Conservation (phyloP, 2,797 vertebrate species). For the Numenius phaeopus region DNA sequence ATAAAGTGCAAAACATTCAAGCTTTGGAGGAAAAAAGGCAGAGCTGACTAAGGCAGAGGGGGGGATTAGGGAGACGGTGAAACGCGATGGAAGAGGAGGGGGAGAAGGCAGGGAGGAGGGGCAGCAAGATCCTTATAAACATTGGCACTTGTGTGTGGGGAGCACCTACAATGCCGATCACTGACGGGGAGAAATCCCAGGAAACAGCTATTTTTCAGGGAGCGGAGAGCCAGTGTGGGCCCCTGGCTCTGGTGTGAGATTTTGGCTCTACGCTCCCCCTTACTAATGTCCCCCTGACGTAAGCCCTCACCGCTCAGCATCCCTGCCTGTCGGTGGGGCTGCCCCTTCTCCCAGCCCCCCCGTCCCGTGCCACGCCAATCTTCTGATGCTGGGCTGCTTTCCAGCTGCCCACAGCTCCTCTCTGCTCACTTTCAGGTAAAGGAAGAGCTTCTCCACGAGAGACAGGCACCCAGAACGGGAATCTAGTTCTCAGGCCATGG, state of each 20-base stretch:
- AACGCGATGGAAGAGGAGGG: background rate
- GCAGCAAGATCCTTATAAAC: background rate
- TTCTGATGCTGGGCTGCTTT: background rate
- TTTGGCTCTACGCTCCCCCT: background rate
- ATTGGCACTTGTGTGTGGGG: slow-evolving; percentile 40
- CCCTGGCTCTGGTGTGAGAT: background rate
- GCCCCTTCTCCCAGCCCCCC: background rate
- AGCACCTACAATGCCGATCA: background rate
- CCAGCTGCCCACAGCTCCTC: background rate
- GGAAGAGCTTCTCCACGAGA: background rate
- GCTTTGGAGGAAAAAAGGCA: slow-evolving; percentile 35
- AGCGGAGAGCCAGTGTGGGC: background rate
- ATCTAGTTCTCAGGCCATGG: accelerated
- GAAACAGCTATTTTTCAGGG: background rate
- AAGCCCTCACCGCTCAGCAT: background rate
- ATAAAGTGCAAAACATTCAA: slow-evolving; percentile 36
- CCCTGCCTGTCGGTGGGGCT: background rate
- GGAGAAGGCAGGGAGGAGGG: background rate
- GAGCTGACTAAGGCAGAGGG: slow-evolving; percentile 47
- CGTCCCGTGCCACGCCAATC: accelerated
- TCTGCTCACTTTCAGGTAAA: background rate
- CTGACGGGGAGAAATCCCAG: background rate
- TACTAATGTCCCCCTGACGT: accelerated
- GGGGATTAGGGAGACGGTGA: background rate
- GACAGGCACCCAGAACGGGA: background rate